These are phyloP conservation scores for Zaprionus vittiger DNA, from an alignment of 1,140 invertebrate genomes.

Conservation along the genomic window DNA sequence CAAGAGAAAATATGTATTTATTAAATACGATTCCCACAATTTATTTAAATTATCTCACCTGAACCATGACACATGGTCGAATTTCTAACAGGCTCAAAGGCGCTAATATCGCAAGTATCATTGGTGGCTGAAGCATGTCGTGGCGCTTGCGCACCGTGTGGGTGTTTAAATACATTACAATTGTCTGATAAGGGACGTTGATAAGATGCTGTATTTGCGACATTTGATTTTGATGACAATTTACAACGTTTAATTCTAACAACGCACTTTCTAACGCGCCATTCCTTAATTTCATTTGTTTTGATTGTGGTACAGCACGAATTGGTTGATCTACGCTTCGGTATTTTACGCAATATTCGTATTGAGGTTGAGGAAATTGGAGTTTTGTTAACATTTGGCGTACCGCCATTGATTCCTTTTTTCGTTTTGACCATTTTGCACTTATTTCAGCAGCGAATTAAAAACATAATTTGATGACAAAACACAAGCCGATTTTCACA, in stretches of 20 bases:
- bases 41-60: background rate
- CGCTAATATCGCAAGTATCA: constrained; percentile 14
- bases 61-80: constrained; percentile 44
- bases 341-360: background rate
- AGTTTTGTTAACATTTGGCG: background rate
- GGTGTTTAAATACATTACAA: background rate
- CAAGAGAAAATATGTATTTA: background rate
- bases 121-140: background rate
- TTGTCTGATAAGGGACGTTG: background rate
- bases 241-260: constrained; percentile 51
- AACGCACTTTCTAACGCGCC: constrained; percentile 36
- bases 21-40: background rate
- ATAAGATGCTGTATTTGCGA: background rate
- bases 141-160: background rate
- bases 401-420: constrained; percentile 4
- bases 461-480: constrained; percentile 2
- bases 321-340: background rate
- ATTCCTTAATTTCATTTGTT: background rate
- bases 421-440: constrained; percentile 38
- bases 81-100: constrained; percentile 48
- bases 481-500: constrained; percentile 19
- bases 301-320: background rate
- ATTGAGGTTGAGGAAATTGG: background rate
- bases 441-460: background rate
- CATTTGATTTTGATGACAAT: background rate